Evolutionary conservation across 2,888 invertebrate species (phyloP).

Genomic region (Lasioglossum oenotherae): DNA sequence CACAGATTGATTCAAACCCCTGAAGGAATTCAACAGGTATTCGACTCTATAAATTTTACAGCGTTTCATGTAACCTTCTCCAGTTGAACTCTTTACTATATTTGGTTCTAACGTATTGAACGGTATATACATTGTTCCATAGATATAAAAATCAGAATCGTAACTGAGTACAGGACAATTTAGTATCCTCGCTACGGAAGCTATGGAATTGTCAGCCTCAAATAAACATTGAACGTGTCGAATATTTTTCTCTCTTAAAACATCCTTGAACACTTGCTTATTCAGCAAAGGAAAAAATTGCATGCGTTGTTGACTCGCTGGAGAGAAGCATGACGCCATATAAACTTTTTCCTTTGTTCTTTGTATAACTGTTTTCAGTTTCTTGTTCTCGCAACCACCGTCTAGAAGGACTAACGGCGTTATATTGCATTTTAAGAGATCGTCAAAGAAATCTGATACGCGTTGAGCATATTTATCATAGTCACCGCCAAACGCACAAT

Average conservation of each 20-base stretch:
- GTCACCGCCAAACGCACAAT: constrained; percentile 93
- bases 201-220: constrained; percentile 96
- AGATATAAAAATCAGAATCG: constrained; percentile 97
- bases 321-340: constrained; percentile 85
- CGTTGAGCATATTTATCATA: constrained; percentile 91
- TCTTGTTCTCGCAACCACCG: constrained; percentile 90
- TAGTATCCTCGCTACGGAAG: constrained; percentile 91
- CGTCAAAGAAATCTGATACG: constrained; percentile 89
- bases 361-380: constrained; percentile 88
- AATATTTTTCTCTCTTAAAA: constrained; percentile 88
- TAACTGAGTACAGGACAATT: constrained; percentile 95
- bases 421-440: constrained; percentile 89
- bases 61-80: constrained; percentile 84
- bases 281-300: constrained; percentile 91
- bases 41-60: constrained; percentile 91
- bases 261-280: constrained; percentile 90
- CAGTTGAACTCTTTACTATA: constrained; percentile 64
- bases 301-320: constrained; percentile 85
- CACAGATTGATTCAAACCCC: constrained; percentile 88
- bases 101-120: constrained; percentile 88
- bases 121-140: constrained; percentile 93
- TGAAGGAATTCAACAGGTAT: constrained; percentile 88
- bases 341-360: constrained; percentile 87
- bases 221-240: constrained; percentile 91
- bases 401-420: constrained; percentile 91